Conservation (phyloP, 1,140 invertebrate genomes). For the Helicorthomorpha holstii region DNA sequence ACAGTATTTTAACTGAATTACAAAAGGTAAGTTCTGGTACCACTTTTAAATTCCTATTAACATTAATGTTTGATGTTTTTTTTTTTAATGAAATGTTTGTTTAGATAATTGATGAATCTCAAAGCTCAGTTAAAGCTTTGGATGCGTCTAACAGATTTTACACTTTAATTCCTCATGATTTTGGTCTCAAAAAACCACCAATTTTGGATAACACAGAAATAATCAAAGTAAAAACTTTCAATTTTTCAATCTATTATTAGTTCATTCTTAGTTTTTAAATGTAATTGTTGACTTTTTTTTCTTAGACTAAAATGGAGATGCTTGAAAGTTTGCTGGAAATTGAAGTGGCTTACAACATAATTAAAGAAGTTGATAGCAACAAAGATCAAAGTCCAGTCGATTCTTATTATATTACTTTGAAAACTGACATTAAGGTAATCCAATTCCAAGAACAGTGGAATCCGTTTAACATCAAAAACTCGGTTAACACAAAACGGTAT, state of each 20-base stretch:
- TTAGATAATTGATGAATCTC: slow-evolving; percentile 23
- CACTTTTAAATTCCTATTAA: background rate
- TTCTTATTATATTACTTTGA: slow-evolving; percentile 73
- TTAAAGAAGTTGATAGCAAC: slow-evolving; percentile 35
- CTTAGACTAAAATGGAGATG: slow-evolving; percentile 69
- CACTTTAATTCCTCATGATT: slow-evolving; percentile 86
- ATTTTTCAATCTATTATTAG: background rate
- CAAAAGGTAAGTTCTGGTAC: slow-evolving; percentile 40
- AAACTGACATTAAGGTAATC: slow-evolving; percentile 57
- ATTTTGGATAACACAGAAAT: slow-evolving; percentile 55
- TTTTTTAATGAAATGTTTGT: too few relatives aligned
- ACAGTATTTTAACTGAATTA: slow-evolving; percentile 58
- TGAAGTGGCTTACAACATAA: slow-evolving; percentile 79
- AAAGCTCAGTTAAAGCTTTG: slow-evolving; percentile 39
- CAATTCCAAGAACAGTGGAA: too few relatives aligned
- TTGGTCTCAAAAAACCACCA: slow-evolving; percentile 66
- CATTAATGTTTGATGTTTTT: slow-evolving; percentile 6
- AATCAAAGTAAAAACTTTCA: slow-evolving; percentile 52
- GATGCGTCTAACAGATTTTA: slow-evolving; percentile 85
- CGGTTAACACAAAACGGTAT: too few relatives aligned
- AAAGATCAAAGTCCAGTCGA: slow-evolving; percentile 51
- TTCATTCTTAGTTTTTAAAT: slow-evolving; percentile 2
- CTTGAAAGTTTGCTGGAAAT: slow-evolving; percentile 82
- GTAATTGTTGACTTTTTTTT: slow-evolving; percentile 10
- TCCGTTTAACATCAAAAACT: too few relatives aligned